These are phyloP conservation scores for Chlorops oryzae DNA, from an alignment of 1,140 invertebrate species.

Conservation along the genomic window DNA sequence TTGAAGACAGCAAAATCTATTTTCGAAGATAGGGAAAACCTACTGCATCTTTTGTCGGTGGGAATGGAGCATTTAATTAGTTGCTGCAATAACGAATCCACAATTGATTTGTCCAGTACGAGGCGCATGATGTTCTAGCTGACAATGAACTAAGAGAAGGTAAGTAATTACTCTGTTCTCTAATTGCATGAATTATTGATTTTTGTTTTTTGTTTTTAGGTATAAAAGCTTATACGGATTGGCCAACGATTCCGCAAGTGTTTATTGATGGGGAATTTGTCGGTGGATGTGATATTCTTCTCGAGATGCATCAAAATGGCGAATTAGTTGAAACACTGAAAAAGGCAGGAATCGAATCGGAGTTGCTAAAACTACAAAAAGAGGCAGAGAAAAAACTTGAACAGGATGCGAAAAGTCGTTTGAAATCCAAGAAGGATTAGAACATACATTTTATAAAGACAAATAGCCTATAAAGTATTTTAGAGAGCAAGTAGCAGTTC, in stretches of 20 bases:
- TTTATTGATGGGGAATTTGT: constrained; percentile 95
- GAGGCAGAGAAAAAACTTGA: constrained; percentile 23
- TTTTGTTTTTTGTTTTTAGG: too few relatives aligned
- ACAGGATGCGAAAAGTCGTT: too few relatives aligned
- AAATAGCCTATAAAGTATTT: too few relatives aligned
- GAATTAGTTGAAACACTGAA: constrained; percentile 90
- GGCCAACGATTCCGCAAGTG: constrained; percentile 98
- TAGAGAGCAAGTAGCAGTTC: too few relatives aligned
- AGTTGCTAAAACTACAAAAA: constrained; percentile 52
- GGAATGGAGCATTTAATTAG: too few relatives aligned
- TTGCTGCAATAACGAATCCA: too few relatives aligned
- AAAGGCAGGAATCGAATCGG: constrained; percentile 85
- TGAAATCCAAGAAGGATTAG: too few relatives aligned
- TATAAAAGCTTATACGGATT: constrained; percentile 91
- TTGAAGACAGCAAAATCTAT: too few relatives aligned
- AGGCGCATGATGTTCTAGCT: constrained; percentile 82
- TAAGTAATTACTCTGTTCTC: constrained; percentile 46
- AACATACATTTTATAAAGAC: too few relatives aligned
- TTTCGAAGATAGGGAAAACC: too few relatives aligned
- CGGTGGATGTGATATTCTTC: constrained; percentile 92
- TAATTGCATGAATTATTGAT: background rate
- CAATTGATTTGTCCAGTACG: constrained; percentile 79
- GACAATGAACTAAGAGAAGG: constrained; percentile 87
- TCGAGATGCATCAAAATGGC: constrained; percentile 96
- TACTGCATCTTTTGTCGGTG: too few relatives aligned